Evolutionary conservation across 2,888 invertebrate species (phyloP).

Genomic region (Nomada fucata): DNA sequence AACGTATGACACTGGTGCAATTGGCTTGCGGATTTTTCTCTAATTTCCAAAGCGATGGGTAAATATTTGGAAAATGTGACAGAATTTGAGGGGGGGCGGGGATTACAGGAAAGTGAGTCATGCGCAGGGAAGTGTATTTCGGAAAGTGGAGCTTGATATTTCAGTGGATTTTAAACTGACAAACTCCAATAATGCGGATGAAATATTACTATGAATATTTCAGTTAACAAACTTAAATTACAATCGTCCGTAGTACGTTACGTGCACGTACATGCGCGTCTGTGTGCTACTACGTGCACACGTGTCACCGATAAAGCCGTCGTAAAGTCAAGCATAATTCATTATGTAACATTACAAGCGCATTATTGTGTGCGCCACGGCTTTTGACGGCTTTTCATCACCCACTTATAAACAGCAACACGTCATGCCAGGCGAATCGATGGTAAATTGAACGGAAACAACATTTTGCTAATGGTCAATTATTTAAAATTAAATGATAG

Average conservation of each 20-base stretch:
- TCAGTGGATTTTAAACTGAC: not conserved
- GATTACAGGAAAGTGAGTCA: too few species aligned
- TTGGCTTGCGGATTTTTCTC: too few species aligned
- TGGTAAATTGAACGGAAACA: not conserved
- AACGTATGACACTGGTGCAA: too few species aligned
- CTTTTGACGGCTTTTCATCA: constrained; percentile 14
- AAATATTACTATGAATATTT: constrained; percentile 5
- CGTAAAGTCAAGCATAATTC: constrained; percentile 30
- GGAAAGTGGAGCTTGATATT: not conserved
- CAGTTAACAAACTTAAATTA: not conserved
- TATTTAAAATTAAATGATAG: not conserved
- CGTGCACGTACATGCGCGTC: not conserved
- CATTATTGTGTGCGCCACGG: constrained; percentile 53
- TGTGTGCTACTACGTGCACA: not conserved
- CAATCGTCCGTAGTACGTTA: not conserved
- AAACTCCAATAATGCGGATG: not conserved
- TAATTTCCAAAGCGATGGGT: too few species aligned
- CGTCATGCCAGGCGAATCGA: not conserved
- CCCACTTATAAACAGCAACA: not conserved
- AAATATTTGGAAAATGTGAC: too few species aligned
- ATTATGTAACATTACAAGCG: constrained; percentile 57
- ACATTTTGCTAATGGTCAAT: not conserved
- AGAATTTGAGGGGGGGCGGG: too few species aligned
- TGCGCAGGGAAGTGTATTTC: not conserved
- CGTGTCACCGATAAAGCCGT: constrained; percentile 7